A percentile compares a stretch with the other conserved stretches of the same genome.
Conservation (phyloP, 2,113 vertebrate species). For the Petrocephalus zakoni region DNA sequence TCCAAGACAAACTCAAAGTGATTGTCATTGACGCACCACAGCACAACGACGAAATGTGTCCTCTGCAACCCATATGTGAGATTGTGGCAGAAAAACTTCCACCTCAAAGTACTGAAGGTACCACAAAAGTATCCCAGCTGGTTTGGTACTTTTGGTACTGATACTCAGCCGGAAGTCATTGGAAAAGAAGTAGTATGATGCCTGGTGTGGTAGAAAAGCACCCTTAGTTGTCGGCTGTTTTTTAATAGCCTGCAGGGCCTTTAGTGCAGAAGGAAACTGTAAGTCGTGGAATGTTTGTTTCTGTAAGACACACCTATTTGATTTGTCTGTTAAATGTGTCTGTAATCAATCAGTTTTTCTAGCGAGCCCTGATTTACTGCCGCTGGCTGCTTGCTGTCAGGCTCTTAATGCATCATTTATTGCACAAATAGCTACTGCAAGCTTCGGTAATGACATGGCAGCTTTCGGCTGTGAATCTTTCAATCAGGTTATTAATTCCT, state of each 20-base stretch:
- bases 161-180: neutral
- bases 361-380: neutral
- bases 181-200: neutral
- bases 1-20: too few species aligned
- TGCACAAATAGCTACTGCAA: neutral
- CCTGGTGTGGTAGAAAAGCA: neutral
- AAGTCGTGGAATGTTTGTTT: neutral
- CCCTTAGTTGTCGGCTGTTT: neutral
- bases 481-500: neutral
- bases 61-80: too few species aligned
- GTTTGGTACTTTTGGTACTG: neutral
- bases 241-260: neutral
- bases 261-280: neutral
- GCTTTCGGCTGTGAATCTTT: neutral
- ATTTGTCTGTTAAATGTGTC: neutral
- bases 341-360: neutral
- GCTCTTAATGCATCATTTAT: neutral
- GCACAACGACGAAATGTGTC: too few species aligned
- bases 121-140: neutral
- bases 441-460: neutral
- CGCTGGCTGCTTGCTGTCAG: neutral
- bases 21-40: too few species aligned
- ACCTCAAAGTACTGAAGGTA: neutral
- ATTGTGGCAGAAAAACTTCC: too few species aligned
- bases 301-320: neutral